These are phyloP conservation scores for Corythoichthys haematopterus DNA, from an alignment of 2,113 vertebrate species.

Conservation along the genomic window DNA sequence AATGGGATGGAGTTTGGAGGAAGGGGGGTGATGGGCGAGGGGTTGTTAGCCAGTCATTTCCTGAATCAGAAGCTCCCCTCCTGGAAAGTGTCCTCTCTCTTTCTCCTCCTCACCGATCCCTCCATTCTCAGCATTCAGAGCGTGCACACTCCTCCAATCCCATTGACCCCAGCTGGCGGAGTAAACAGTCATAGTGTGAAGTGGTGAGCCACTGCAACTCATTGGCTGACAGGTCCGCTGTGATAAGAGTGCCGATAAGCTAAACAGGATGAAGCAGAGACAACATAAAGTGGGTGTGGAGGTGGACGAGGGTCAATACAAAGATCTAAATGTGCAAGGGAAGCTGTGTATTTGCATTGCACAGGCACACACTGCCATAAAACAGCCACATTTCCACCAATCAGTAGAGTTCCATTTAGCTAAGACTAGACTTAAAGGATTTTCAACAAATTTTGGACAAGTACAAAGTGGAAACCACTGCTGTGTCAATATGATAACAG, in stretches of 20 bases:
- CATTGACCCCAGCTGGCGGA: conserved; percentile 43
- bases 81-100: conserved; percentile 43
- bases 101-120: conserved; percentile 13
- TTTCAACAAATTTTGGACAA: not conserved
- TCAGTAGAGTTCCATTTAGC: not conserved
- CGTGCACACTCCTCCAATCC: conserved; percentile 34
- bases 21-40: not conserved
- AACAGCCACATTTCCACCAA: not conserved
- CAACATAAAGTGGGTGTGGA: conserved; percentile 26
- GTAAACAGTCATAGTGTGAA: conserved; percentile 41
- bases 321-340: not conserved
- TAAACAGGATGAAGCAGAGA: conserved; percentile 26
- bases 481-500: not conserved
- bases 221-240: conserved; percentile 28
- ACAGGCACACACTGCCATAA: not conserved
- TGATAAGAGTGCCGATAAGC: conserved; percentile 48
- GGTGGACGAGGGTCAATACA: not conserved
- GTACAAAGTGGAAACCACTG: not conserved
- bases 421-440: not conserved
- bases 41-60: conserved; percentile 50
- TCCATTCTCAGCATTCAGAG: conserved; percentile 37
- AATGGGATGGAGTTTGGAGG: not conserved
- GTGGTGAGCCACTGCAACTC: conserved; percentile 35
- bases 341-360: not conserved
- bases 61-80: conserved; percentile 51